Percentiles rank a stretch among this genome's conserved stretches.
Evolutionary conservation across 2,888 invertebrate genomes (phyloP).

Genomic region (Heliconius cydno): DNA sequence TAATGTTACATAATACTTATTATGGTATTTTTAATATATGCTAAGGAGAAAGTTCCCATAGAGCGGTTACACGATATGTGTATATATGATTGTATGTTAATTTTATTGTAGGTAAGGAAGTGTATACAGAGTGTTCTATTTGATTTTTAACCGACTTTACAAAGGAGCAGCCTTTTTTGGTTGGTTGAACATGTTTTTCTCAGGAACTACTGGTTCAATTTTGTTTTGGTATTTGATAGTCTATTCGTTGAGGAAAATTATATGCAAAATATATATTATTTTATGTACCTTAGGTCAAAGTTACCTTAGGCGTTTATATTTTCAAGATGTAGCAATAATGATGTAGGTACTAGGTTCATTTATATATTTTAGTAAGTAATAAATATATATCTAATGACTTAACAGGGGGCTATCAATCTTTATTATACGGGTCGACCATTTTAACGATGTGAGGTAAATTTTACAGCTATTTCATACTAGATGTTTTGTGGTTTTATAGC

Average conservation of each 20-base stretch:
- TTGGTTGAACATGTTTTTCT: too few species aligned
- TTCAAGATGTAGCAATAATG: too few species aligned
- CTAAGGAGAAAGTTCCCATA: slow-evolving; percentile 34
- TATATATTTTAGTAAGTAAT: too few species aligned
- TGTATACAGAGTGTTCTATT: background rate
- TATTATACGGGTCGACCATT: background rate
- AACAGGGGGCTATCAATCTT: background rate
- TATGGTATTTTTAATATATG: slow-evolving; percentile 8
- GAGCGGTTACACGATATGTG: background rate
- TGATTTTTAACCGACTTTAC: background rate
- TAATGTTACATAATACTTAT: slow-evolving; percentile 2
- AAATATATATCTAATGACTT: background rate
- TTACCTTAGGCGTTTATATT: background rate
- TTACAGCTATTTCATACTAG: background rate
- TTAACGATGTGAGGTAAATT: slow-evolving; percentile 2
- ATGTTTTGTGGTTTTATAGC: background rate
- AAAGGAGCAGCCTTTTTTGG: too few species aligned
- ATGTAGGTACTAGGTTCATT: too few species aligned
- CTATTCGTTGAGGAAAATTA: background rate
- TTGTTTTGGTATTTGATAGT: too few species aligned
- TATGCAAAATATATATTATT: background rate
- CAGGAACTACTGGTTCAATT: too few species aligned
- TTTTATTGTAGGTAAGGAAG: background rate
- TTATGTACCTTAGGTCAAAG: background rate
- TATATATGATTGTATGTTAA: slow-evolving; percentile 24